Evolutionary conservation across 2,113 vertebrate genomes (phyloP).

Genomic region (Chunga burmeisteri): DNA sequence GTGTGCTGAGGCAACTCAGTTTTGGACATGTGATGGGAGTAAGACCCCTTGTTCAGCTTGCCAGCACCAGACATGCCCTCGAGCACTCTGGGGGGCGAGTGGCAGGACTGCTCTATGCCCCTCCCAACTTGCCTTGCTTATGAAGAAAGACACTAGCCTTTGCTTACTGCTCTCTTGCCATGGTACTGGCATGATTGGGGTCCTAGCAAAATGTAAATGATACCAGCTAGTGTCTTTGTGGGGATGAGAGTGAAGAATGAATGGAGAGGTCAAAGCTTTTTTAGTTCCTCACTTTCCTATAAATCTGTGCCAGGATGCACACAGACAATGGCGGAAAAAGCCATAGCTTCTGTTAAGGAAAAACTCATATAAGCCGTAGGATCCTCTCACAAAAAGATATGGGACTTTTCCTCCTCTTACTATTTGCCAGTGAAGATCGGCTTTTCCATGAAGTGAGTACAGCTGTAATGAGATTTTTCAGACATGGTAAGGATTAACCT

Average conservation of each 20-base stretch:
- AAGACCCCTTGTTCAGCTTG: background rate
- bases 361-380: background rate
- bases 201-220: background rate
- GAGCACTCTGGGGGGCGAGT: background rate
- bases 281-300: background rate
- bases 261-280: background rate
- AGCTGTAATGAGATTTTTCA: background rate
- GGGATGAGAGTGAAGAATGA: background rate
- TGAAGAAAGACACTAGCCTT: background rate
- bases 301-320: background rate
- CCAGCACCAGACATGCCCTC: background rate
- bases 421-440: background rate
- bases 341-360: background rate
- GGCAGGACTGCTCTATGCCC: background rate
- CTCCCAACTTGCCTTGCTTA: background rate
- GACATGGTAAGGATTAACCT: background rate
- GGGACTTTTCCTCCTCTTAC: background rate
- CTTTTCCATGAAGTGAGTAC: background rate
- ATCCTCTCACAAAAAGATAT: background rate
- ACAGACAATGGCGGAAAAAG: background rate
- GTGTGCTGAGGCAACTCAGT: background rate
- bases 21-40: background rate
- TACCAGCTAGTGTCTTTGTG: too few species aligned
- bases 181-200: accelerated
- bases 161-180: background rate